Conservation (phyloP, 2,113 vertebrate species). For the Excalfactoria chinensis region DNA sequence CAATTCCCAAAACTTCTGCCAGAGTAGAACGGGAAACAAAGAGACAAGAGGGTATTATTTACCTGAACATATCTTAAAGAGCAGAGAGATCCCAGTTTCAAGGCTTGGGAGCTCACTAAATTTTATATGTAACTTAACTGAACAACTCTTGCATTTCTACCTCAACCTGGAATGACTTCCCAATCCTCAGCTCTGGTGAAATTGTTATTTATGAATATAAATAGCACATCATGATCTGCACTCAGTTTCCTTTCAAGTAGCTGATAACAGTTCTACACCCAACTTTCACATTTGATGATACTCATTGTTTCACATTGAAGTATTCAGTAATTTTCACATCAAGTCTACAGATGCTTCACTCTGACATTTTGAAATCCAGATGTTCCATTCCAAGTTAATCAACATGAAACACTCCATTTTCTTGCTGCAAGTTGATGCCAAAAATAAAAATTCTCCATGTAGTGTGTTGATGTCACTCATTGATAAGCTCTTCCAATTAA, state of each 20-base stretch:
- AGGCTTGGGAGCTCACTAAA: not conserved
- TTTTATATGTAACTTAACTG: not conserved
- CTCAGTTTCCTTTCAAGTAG: not conserved
- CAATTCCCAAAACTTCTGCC: constrained; percentile 96
- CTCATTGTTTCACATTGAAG: not conserved
- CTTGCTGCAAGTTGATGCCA: not conserved
- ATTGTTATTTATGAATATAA: not conserved
- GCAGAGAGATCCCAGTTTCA: not conserved
- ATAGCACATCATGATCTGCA: not conserved
- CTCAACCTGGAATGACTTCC: not conserved
- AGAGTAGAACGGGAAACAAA: constrained; percentile 4
- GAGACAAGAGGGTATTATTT: not conserved
- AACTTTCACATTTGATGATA: not conserved
- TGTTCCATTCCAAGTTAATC: not conserved
- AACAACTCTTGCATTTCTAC: not conserved
- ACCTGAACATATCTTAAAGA: not conserved
- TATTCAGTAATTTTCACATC: not conserved
- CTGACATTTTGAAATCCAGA: not conserved
- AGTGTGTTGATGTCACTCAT: not conserved
- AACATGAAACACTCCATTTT: not conserved
- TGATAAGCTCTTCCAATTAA: not conserved
- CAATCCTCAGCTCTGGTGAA: not conserved
- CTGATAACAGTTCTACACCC: not conserved
- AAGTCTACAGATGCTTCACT: not conserved
- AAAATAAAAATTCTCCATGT: not conserved